A percentile compares a stretch with the other conserved stretches of the same genome.
phyloP scores from a whole-genome alignment of 2,113 vertebrate genomes.

The Larimichthys polyactis region DNA sequence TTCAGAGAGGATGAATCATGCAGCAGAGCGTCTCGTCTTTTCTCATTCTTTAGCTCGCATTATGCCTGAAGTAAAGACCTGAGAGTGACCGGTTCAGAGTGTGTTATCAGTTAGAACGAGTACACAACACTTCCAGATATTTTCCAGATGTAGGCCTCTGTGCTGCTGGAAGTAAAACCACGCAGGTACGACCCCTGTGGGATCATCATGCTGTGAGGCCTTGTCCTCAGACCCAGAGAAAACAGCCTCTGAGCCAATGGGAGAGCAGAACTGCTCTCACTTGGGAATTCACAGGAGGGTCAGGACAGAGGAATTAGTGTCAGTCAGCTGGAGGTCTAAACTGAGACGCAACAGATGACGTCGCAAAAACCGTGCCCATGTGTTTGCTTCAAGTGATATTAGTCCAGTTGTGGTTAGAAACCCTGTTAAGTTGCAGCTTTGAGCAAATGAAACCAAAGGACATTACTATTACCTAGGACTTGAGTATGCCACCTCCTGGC shows the following conservation, averaged over 20 bases:
- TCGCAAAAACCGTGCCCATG: neutral
- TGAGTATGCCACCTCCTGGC: constrained; percentile 50
- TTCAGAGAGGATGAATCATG: constrained; percentile 67
- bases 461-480: neutral
- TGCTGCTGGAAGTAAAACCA: constrained; percentile 35
- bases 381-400: neutral
- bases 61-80: neutral
- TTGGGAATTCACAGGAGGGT: constrained; percentile 36
- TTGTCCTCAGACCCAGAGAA: constrained; percentile 47
- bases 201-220: constrained; percentile 31
- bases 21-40: constrained; percentile 2
- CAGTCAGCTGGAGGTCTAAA: constrained; percentile 23
- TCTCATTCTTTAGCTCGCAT: neutral
- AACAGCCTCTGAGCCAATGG: constrained; percentile 29
- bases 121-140: neutral
- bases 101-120: neutral
- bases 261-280: constrained; percentile 20
- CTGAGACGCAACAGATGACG: constrained; percentile 28
- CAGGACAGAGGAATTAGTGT: constrained; percentile 28
- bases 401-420: neutral
- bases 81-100: neutral
- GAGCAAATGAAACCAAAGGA: neutral
- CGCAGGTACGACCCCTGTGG: constrained; percentile 37
- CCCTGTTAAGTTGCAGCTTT: neutral
- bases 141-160: constrained; percentile 1